A percentile compares a stretch with the other conserved stretches of the same genome.
Conservation (phyloP, 2,797 vertebrate genomes). For the Harpagifer antarcticus region DNA sequence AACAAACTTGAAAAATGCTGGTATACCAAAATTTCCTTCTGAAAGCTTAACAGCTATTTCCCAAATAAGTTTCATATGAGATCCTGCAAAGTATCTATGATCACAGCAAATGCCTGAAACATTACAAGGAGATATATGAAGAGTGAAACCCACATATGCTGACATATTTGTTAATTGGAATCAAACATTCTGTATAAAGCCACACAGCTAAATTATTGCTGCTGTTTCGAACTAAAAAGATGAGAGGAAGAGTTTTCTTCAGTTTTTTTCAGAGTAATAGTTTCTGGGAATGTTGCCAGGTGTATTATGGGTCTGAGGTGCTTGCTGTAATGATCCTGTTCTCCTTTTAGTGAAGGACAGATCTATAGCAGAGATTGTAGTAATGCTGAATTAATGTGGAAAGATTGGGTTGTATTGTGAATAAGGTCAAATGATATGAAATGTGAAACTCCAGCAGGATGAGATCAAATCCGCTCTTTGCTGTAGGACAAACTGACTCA, state of each 20-base stretch:
- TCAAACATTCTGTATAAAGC: slow-evolving; percentile 4
- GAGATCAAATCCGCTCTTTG: slow-evolving; percentile 10
- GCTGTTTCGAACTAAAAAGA: slow-evolving; percentile 13
- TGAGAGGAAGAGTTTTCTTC: slow-evolving; percentile 17
- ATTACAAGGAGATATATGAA: not conserved
- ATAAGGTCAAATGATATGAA: slow-evolving; percentile 32
- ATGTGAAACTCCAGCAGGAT: slow-evolving; percentile 20
- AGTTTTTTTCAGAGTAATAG: slow-evolving; percentile 61
- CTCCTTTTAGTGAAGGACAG: slow-evolving; percentile 47
- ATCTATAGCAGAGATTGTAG: not conserved
- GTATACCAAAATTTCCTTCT: not conserved
- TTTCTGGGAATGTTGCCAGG: slow-evolving; percentile 80
- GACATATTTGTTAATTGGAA: slow-evolving; percentile 12
- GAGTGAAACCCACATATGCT: not conserved
- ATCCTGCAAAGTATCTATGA: not conserved
- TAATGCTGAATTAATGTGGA: slow-evolving; percentile 21
- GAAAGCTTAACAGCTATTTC: not conserved
- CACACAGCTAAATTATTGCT: slow-evolving; percentile 5
- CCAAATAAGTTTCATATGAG: not conserved
- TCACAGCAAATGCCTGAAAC: not conserved
- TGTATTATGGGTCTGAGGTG: slow-evolving; percentile 73
- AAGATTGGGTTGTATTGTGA: slow-evolving; percentile 3
- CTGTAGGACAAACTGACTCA: slow-evolving; percentile 11
- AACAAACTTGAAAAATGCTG: not conserved
- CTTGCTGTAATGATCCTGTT: slow-evolving; percentile 62